Evolutionary conservation across 1,140 invertebrate species (phyloP).

Genomic region (Lanistes nyassanus): DNA sequence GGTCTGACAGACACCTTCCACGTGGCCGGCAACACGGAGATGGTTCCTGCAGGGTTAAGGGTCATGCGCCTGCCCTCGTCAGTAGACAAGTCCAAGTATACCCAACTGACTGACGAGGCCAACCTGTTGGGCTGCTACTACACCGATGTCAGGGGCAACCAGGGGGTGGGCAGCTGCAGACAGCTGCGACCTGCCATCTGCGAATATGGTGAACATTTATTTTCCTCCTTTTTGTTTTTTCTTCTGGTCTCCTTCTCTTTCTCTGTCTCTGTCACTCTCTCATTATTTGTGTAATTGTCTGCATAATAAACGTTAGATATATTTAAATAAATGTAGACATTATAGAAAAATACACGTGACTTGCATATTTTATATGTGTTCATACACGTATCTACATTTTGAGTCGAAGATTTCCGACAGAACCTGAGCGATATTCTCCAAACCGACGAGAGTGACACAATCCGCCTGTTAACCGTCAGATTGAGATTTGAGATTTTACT

Average conservation of each 20-base stretch:
- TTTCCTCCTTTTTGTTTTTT: not conserved
- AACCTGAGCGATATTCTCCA: too few relatives aligned
- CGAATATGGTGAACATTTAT: not conserved
- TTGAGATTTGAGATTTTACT: too few relatives aligned
- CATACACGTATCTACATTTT: too few relatives aligned
- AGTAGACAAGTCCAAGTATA: not conserved
- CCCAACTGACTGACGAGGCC: not conserved
- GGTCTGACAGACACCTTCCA: not conserved
- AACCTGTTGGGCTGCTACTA: conserved; percentile 13
- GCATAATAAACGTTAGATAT: too few relatives aligned
- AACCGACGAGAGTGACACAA: too few relatives aligned
- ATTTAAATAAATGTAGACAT: too few relatives aligned
- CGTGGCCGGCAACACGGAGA: not conserved
- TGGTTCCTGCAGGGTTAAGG: not conserved
- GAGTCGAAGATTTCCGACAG: too few relatives aligned
- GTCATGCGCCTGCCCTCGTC: not conserved
- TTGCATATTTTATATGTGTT: too few relatives aligned
- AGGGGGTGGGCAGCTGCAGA: not conserved
- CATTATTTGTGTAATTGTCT: not conserved
- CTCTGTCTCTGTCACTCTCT: not conserved
- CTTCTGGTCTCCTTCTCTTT: not conserved
- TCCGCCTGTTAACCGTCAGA: too few relatives aligned
- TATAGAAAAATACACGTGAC: too few relatives aligned
- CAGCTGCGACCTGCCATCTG: not conserved
- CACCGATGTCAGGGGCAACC: not conserved